These are phyloP conservation scores for Lagopus leucura DNA, from an alignment of 2,113 vertebrate species.

Conservation along the genomic window DNA sequence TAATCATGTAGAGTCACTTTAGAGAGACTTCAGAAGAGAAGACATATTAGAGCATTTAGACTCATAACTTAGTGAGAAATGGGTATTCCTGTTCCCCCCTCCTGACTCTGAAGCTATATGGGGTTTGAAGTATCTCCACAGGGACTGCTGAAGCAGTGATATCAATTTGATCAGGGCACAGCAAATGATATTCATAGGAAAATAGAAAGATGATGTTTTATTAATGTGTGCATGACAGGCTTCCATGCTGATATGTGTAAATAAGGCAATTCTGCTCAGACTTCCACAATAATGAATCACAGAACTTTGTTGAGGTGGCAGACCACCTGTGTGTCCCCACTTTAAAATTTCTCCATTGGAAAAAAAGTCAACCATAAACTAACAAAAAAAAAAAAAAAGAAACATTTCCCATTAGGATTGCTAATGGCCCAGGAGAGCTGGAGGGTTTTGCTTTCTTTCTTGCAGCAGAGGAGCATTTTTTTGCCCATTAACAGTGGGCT, in stretches of 20 bases:
- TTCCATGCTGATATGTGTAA: background rate
- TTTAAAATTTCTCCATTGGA: background rate
- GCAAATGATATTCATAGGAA: slow-evolving; percentile 3
- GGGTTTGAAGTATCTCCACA: background rate
- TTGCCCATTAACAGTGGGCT: background rate
- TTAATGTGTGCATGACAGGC: background rate
- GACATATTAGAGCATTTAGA: background rate
- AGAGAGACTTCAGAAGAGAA: background rate
- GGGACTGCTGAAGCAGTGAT: background rate
- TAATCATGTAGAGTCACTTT: background rate
- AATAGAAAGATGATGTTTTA: background rate
- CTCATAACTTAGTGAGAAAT: background rate
- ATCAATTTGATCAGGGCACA: background rate
- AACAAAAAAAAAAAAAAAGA: fast-evolving
- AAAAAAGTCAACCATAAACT: background rate
- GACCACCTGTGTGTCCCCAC: background rate
- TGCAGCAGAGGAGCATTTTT: background rate
- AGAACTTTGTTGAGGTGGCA: background rate
- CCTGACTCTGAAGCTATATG: background rate
- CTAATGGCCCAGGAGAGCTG: background rate
- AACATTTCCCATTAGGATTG: background rate
- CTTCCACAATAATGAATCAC: background rate
- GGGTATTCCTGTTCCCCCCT: background rate
- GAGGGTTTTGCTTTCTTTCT: background rate
- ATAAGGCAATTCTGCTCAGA: background rate